Evolutionary conservation across 2,113 vertebrate species (phyloP), one percentile per base, ranked within the genome.

Genomic region (Aegotheles bennettii): DNA sequence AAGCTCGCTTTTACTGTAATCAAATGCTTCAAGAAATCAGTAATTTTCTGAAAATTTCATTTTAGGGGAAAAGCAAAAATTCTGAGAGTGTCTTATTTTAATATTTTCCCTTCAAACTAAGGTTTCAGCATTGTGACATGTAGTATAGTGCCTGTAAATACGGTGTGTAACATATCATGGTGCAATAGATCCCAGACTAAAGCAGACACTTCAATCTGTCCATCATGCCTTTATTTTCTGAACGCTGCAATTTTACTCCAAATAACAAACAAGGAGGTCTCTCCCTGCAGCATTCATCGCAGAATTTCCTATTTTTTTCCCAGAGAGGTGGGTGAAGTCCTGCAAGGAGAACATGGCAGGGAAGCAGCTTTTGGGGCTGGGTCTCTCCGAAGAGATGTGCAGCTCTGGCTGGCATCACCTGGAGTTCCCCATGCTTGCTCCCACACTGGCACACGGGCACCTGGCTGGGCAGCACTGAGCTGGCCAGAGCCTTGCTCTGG

Each of bases 81-180:
- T 90, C 68, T 48, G 68, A 63, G 21, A 56, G 51, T 90, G 38
- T 43, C 64, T 73, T 60, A 16, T 59, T 94, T 54, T 63, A 36
- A 1, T 74, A 65, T 88, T 79, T 94, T 57, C 40, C 71, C 50
- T 76, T 50, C 70, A 63, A 73, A 94, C 38, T 31, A 75, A 40
- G 69, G 69, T 60, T 24, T 67, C 40, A 33, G 51, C 57, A 16
- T 36, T 36, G 43, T 56, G 65, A 35, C 56, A 38, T 10, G 17
- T 19, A 80, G 45, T n/a, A 9, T 3, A n/a, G 56, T n/a, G 29
- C 57, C 48, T 54, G 5, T 45, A 53, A 78, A 68, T 31, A 63
- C 0, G 0, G 33, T 10, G 8, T 7, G 26, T 20, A 19, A 33
- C 47, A 11, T 5, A 23, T 33, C 8, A 4, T 15, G 53, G 16